Base-by-base conservation (phyloP, 2,888 invertebrate species). In the Cosmorhoe ocellata region DNA sequence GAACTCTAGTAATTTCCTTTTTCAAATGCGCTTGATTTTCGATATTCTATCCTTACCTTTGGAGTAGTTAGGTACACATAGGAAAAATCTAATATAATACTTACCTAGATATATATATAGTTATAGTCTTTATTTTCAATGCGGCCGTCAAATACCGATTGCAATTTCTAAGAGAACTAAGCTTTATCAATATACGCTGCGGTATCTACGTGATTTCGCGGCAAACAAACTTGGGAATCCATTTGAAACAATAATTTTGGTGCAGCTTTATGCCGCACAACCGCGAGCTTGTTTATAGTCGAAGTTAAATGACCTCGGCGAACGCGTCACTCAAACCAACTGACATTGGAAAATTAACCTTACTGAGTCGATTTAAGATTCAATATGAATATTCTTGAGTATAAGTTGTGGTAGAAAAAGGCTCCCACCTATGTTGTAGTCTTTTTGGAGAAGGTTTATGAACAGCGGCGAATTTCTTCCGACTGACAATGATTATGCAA, bases 231-330 rank as follows among this genome's bases (percentile, higher is more conserved):
- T 53, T 31, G 18, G n/a, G 28, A 43, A 56, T 41, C 56, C 51
- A 52, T 71, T 74, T 67, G 65, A 61, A 61, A 70, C 73, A 67
- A 70, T 76, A 71, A 72, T 71, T 72, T 67, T 39, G 62, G 62
- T 65, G 68, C 67, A 69, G 60, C 58, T 51, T 58, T 49, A 55
- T 28, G 55, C 26, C 57, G 58, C 47, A 53, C 63, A 67, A 69
- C 59, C 61, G 59, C 55, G 47, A 61, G 63, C 66, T 69, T 69
- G 74, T 77, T 81, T 79, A 81, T 72, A 67, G 66, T 62, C 61
- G 56, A 79, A 81, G 79, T 79, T 76, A 70, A 71, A 75, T 75
- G 69, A 69, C 73, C 42, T 51, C 30, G 33, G 12, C 14, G 26
- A 14, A 3, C 28, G 8, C 33, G 24, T 33, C 32, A 26, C 42